Percentiles rank a stretch among this genome's conserved stretches.
Conservation (phyloP, 2,888 invertebrate species). For the Aquatica leii region DNA sequence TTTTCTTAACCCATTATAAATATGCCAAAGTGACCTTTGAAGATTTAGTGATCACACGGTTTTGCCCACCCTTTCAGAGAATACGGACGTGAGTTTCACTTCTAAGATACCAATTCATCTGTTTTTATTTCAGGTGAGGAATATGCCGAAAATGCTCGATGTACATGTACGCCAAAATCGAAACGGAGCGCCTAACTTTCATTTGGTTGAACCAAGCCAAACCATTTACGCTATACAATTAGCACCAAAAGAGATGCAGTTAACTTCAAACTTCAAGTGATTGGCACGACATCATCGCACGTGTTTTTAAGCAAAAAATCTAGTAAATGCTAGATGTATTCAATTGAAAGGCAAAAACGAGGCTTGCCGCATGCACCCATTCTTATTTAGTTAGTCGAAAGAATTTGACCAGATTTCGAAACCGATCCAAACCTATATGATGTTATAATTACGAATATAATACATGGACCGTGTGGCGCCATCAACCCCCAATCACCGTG, state of each 20-base stretch:
- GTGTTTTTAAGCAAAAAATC: slow-evolving; percentile 45
- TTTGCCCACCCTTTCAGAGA: no score
- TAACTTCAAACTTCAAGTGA: slow-evolving; percentile 40
- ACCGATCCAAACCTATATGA: slow-evolving; percentile 45
- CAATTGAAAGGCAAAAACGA: slow-evolving; percentile 35
- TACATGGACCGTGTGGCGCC: slow-evolving; percentile 56
- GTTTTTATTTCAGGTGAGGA: no score
- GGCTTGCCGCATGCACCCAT: no score
- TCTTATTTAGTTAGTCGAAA: slow-evolving; percentile 42
- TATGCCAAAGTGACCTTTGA: no score
- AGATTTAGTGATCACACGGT: no score
- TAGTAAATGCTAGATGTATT: slow-evolving; percentile 43
- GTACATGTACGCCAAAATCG: neutral
- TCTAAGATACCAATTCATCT: no score
- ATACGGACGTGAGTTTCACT: no score
- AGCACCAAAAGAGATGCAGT: slow-evolving; percentile 32
- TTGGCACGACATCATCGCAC: no score
- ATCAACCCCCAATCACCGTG: slow-evolving; percentile 49
- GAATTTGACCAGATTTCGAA: slow-evolving; percentile 40
- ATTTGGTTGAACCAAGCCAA: slow-evolving; percentile 45
- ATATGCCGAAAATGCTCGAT: neutral
- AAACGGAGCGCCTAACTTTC: no score
- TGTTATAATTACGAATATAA: no score
- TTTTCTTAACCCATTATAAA: no score
- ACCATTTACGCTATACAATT: no score